Percentiles rank a stretch among this genome's conserved stretches.
phyloP scores from a whole-genome alignment of 2,797 vertebrate species.

The Ptychadena robeensis region DNA sequence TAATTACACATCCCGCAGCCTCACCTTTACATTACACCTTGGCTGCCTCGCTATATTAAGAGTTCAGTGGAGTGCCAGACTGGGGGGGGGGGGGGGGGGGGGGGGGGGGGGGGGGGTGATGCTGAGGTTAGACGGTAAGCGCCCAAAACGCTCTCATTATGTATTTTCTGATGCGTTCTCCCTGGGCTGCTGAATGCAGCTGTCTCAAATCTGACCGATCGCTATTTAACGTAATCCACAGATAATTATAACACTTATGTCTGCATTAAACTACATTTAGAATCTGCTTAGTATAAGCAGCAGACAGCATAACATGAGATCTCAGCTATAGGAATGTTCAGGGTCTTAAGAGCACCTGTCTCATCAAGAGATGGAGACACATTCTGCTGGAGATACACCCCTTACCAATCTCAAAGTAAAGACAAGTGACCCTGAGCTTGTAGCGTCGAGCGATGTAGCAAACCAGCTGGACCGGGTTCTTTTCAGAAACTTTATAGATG shows the following conservation, averaged over 20 bases:
- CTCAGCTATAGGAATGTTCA: background rate
- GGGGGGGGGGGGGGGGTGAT: background rate
- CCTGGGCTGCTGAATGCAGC: background rate
- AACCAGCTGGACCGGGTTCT: too few species aligned
- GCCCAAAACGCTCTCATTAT: constrained; percentile 3
- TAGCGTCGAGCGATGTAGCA: too few species aligned
- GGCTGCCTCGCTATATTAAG: background rate
- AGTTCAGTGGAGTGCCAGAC: constrained; percentile 5
- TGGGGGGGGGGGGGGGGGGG: background rate
- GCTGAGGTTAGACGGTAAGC: constrained; percentile 15
- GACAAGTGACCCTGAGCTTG: too few species aligned
- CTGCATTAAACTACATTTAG: constrained; percentile 22
- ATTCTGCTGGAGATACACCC: too few species aligned
- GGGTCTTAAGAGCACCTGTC: background rate
- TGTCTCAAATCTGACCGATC: constrained; percentile 24
- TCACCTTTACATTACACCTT: constrained; percentile 18
- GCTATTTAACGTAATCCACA: constrained; percentile 41
- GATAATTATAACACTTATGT: constrained; percentile 38
- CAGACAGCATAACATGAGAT: background rate
- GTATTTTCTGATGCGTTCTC: background rate
- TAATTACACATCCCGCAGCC: constrained; percentile 2
- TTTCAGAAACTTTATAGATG: too few species aligned
- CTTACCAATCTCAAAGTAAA: too few species aligned
- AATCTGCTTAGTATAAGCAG: constrained; percentile 14
- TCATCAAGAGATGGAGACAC: too few species aligned